Base-by-base conservation (phyloP, 2,797 vertebrate genomes). In the Thripadectes ignobilis region DNA sequence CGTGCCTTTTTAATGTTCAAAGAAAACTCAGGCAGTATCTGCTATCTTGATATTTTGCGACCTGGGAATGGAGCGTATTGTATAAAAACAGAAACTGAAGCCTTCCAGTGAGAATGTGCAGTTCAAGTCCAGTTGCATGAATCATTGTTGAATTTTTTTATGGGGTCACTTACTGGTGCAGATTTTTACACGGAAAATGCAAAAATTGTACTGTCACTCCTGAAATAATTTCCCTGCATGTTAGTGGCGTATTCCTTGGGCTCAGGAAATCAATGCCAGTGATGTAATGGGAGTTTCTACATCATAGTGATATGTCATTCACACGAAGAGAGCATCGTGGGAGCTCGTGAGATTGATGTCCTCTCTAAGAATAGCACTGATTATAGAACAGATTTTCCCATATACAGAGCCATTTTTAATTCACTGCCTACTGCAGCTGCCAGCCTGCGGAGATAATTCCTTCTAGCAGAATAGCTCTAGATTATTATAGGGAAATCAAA, bases 401-500 rank as follows among this genome's bases (percentile, higher is more conserved):
- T 98, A 97, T 97, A 98, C 97, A 97, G 98, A 98, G 97, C 98
- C 98, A 98, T 98, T 98, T 98, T 98, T 98, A 98, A 98, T 98
- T 98, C 98, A 97, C 97, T 98, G 98, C 97, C 98, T 98, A 97
- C 97, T 98, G 97, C 98, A 98, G 98, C 98, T 98, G 98, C 97
- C 98, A 98, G 98, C 97, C 97, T 97, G 96, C 55, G 29, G 97
- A 98, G 98, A 98, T 98, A 97, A 98, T 98, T 98, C 98, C 97
- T 98, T 97, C 97, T 97, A 98, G 97, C 97, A 97, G 98, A 98
- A 98, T 98, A 98, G 97, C 96, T 98, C 95, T 97, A 97, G 97
- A 98, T 98, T 98, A 98, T 98, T 98, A 98, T 97, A 98, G 97
- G 97, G 96, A 98, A 98, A 98, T 98, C 97, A 98, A 97, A 98